A percentile compares a stretch with the other conserved stretches of the same genome.
These are phyloP conservation scores for Collichthys lucidus DNA, from an alignment of 2,113 vertebrate species.

Conservation along the genomic window DNA sequence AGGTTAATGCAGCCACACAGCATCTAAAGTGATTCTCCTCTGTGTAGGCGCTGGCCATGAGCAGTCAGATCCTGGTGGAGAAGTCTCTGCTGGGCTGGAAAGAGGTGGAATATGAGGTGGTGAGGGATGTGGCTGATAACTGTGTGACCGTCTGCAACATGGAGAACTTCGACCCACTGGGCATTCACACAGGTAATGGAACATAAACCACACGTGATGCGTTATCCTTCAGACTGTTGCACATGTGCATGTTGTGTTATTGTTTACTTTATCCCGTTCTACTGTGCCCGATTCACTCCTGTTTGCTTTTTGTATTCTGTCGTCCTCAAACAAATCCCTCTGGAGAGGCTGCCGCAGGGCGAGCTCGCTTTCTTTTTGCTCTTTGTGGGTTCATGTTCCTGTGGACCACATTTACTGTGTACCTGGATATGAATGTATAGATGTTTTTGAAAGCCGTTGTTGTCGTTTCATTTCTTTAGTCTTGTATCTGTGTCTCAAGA, in stretches of 20 bases:
- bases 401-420: neutral
- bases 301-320: neutral
- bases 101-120: constrained; percentile 97
- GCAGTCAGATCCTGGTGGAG: constrained; percentile 96
- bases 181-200: constrained; percentile 94
- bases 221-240: neutral
- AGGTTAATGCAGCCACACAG: neutral
- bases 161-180: constrained; percentile 98
- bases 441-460: neutral
- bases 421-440: neutral
- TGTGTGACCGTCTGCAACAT: constrained; percentile 98
- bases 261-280: neutral
- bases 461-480: neutral
- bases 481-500: neutral
- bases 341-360: neutral
- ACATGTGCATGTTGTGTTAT: neutral
- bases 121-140: constrained; percentile 93
- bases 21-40: neutral
- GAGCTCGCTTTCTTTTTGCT: neutral
- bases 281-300: neutral
- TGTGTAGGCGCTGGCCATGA: constrained; percentile 92
- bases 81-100: constrained; percentile 96
- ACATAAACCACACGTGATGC: neutral
- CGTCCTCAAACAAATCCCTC: neutral
- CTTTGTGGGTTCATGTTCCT: neutral